Evolutionary conservation across 2,888 invertebrate genomes (phyloP), one percentile per base, ranked within the genome.

Genomic region (Leucozona laternaria): DNA sequence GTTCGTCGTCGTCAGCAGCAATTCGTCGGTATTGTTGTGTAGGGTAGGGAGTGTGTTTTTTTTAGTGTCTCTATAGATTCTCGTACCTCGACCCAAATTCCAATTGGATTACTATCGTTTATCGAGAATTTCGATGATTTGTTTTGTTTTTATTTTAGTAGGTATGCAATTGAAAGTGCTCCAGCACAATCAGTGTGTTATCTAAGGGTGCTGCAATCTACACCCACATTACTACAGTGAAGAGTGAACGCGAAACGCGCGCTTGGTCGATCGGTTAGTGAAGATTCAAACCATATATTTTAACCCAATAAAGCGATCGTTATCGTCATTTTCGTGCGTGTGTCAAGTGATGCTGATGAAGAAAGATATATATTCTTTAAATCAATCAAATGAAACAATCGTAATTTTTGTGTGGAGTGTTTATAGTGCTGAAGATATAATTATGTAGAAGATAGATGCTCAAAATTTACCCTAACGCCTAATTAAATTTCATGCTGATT

Each of bases 21-120:
- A 70, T 43, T 55, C 73, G 85, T 81, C 85, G 85, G 80, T 78
- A 77, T 85, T 77, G 77, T 68, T 81, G 85, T 80, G 43, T 68
- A 45, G 79, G 53, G 25, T 15, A 43, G 13, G n/a, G 43, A 31
- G 31, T 72, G 31, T 72, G 17, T 48, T 50, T 55, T 55, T 50
- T 57, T 50, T 57, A 28, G 34, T 66, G 25, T 37, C 37, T 50
- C n/a, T 77, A 8, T 31, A 31, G 79, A 64, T 25, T 66, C 7
- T 60, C 60, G 60, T 60, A 40, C 40, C 37, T 40, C 60, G 60
- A 60, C 60, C 48, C 13, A 17, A 53, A 34, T 68, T 22, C 68
- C 37, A 53, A 62, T 79, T 79, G 64, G 76, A 79, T 66, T 72
- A 64, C 58, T 68, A n/a, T 45, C 50, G 53, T 68, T 68, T 48